phyloP scores from a whole-genome alignment of 2,113 vertebrate genomes.

The Zosterops pallidus region DNA sequence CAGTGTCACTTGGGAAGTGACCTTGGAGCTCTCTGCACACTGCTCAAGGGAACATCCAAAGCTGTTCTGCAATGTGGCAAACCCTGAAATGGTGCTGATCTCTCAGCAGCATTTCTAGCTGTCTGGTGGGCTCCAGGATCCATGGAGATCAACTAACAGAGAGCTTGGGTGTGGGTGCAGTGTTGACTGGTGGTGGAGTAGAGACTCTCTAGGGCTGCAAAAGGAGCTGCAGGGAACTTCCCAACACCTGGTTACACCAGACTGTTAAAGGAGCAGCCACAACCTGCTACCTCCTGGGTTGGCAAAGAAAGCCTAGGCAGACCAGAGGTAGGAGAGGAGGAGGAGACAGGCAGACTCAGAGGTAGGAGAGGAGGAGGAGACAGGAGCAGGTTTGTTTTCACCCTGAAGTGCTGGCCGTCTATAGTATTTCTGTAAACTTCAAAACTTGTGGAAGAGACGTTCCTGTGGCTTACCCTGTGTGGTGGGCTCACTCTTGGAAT shows the following conservation, averaged over 20 bases:
- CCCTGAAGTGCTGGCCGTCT: not conserved
- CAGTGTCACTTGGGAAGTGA: not conserved
- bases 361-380: not conserved
- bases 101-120: not conserved
- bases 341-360: no score
- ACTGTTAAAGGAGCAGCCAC: not conserved
- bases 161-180: not conserved
- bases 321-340: not conserved
- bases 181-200: not conserved
- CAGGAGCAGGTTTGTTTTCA: not conserved
- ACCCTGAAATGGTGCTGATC: fast-evolving
- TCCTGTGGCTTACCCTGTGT: not conserved
- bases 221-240: not conserved
- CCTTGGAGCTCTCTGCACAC: not conserved
- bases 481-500: not conserved
- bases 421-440: not conserved
- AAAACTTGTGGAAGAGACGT: not conserved
- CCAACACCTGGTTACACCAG: fast-evolving
- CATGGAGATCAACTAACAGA: fast-evolving
- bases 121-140: not conserved
- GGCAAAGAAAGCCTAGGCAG: not conserved
- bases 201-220: not conserved
- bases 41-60: not conserved
- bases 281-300: not conserved
- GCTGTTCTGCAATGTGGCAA: not conserved